These are phyloP conservation scores for Mylabris sibirica DNA, from an alignment of 2,888 invertebrate species.

Conservation along the genomic window DNA sequence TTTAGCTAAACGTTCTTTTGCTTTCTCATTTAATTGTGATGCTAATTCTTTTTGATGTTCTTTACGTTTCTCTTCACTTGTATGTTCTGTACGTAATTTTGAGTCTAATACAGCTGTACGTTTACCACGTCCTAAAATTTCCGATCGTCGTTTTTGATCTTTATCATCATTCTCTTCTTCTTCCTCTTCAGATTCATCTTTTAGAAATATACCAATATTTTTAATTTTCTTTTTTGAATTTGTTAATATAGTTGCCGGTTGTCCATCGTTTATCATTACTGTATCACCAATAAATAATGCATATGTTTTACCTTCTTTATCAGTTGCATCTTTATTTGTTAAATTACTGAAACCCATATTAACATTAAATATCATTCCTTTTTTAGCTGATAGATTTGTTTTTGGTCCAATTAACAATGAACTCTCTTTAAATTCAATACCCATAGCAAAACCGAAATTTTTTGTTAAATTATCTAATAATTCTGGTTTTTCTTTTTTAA, in stretches of 20 bases:
- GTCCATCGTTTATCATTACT: conserved; percentile 87
- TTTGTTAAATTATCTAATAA: conserved; percentile 91
- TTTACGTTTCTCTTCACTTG: conserved; percentile 96
- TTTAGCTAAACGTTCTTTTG: conserved; percentile 89
- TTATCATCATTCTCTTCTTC: conserved; percentile 82
- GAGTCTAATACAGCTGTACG: conserved; percentile 92
- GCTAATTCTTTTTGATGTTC: conserved; percentile 96
- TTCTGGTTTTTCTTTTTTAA: conserved; percentile 86
- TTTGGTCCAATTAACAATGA: conserved; percentile 92
- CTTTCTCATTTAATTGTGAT: conserved; percentile 88
- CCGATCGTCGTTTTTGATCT: conserved; percentile 71
- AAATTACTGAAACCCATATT: conserved; percentile 91
- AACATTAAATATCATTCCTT: conserved; percentile 97
- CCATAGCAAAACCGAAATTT: conserved; percentile 96
- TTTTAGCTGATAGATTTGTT: conserved; percentile 78
- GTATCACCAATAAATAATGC: conserved; percentile 97
- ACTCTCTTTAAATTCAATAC: conserved; percentile 97
- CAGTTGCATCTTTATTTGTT: conserved; percentile 80
- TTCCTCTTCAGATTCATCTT: conserved; percentile 84
- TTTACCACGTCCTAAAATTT: conserved; percentile 79
- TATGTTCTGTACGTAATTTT: conserved; percentile 91
- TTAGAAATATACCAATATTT: conserved; percentile 93
- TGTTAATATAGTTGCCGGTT: conserved; percentile 86
- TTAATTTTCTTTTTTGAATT: conserved; percentile 94
- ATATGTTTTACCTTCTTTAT: conserved; percentile 88